These are phyloP conservation scores for Pristionchus entomophagus DNA, from an alignment of 2,888 invertebrate species.

Conservation along the genomic window DNA sequence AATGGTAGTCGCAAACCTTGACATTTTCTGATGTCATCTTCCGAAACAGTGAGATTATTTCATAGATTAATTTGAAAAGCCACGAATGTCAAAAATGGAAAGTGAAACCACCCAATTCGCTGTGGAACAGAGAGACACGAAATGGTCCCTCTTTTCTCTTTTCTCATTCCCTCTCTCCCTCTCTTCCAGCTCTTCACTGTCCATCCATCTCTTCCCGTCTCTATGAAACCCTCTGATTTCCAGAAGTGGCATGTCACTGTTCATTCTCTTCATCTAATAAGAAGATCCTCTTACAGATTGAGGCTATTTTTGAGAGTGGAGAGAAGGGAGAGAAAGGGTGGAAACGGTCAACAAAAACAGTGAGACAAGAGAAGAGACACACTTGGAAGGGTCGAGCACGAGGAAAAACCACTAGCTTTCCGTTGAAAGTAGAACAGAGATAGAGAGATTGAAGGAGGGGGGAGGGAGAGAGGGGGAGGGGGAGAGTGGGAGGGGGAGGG, in stretches of 20 bases:
- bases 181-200: background rate
- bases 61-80: no score
- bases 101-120: background rate
- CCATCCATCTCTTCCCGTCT: background rate
- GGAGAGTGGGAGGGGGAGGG: background rate
- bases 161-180: background rate
- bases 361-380: background rate
- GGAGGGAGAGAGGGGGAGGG: background rate
- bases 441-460: background rate
- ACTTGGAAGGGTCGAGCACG: background rate
- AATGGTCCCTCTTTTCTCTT: no score
- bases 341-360: constrained; percentile 4
- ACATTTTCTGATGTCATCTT: background rate
- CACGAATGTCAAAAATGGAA: background rate
- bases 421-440: background rate
- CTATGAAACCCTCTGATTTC: background rate
- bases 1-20: background rate
- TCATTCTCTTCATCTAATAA: background rate
- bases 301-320: background rate
- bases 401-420: background rate
- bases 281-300: background rate
- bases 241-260: background rate
- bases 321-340: background rate
- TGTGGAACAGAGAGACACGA: no score
- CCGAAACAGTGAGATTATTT: no score